Percentiles rank a stretch among this genome's conserved stretches.
Evolutionary conservation across 1,140 invertebrate genomes (phyloP).

Genomic region (Acromyrmex heyeri): DNA sequence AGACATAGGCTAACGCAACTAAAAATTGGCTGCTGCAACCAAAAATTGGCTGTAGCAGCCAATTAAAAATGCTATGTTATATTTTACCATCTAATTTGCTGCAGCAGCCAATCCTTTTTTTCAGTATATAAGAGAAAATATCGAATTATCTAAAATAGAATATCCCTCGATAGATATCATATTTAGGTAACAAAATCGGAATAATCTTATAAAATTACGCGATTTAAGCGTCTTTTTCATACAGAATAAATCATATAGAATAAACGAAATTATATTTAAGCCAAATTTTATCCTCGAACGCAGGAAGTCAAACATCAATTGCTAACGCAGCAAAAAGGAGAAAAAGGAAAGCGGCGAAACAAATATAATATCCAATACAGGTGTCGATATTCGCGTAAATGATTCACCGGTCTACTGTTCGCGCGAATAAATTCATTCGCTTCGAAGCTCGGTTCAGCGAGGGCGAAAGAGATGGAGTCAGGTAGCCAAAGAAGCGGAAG

Average conservation of each 20-base stretch:
- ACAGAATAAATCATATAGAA: background rate
- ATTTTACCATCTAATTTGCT: no score
- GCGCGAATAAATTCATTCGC: constrained; percentile 74
- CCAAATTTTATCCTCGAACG: background rate
- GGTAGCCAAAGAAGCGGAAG: constrained; percentile 44
- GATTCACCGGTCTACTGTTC: constrained; percentile 61
- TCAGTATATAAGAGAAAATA: background rate
- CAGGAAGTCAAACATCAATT: constrained; percentile 34
- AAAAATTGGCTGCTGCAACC: no score
- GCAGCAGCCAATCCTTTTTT: no score
- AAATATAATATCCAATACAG: constrained; percentile 54
- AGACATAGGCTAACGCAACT: no score
- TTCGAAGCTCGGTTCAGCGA: constrained; percentile 19
- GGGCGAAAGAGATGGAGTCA: constrained; percentile 33
- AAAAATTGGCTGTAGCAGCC: no score
- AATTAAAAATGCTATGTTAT: no score
- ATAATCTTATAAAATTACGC: constrained; percentile 17
- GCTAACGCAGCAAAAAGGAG: constrained; percentile 4
- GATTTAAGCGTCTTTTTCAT: background rate
- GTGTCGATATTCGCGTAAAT: constrained; percentile 66
- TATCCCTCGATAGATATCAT: background rate
- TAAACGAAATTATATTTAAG: constrained; percentile 11
- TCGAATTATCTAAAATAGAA: background rate
- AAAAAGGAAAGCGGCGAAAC: constrained; percentile 42
- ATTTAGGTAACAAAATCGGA: background rate